Evolutionary conservation across 2,888 invertebrate species (phyloP).

Genomic region (Xanthostigma xanthostigma): DNA sequence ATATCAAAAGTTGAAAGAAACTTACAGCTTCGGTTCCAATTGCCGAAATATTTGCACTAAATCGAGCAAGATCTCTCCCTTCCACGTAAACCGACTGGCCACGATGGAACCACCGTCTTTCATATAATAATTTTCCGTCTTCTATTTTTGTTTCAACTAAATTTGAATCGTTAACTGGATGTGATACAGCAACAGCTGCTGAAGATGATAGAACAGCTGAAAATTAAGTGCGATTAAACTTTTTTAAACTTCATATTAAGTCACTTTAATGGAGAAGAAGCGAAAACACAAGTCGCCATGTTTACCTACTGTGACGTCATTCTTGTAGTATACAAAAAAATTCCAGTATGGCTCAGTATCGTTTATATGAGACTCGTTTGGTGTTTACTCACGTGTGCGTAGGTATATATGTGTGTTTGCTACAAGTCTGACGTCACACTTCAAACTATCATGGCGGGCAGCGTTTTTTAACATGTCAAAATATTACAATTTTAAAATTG

Average conservation of each 20-base stretch:
- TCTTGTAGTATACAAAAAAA: too few relatives aligned
- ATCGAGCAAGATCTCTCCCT: conserved; percentile 70
- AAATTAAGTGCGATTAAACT: not conserved
- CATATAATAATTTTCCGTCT: conserved; percentile 86
- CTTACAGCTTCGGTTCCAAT: conserved; percentile 80
- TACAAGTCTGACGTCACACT: too few relatives aligned
- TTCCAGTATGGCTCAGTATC: too few relatives aligned
- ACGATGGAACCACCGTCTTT: conserved; percentile 88
- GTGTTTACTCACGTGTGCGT: too few relatives aligned
- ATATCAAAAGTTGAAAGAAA: conserved; percentile 9
- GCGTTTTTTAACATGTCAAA: too few relatives aligned
- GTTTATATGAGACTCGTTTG: too few relatives aligned
- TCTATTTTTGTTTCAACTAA: conserved; percentile 76
- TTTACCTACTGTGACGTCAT: too few relatives aligned
- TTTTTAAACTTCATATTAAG: not conserved
- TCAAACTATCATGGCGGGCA: too few relatives aligned
- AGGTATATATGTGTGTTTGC: too few relatives aligned
- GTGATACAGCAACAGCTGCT: not conserved
- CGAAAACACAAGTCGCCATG: too few relatives aligned
- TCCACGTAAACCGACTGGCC: conserved; percentile 88
- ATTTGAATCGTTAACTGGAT: conserved; percentile 23
- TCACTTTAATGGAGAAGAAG: too few relatives aligned
- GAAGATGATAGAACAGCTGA: not conserved
- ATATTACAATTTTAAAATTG: too few relatives aligned
- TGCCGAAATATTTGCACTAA: conserved; percentile 79